Conservation (phyloP, 2,113 vertebrate species). For the Trinectes maculatus region DNA sequence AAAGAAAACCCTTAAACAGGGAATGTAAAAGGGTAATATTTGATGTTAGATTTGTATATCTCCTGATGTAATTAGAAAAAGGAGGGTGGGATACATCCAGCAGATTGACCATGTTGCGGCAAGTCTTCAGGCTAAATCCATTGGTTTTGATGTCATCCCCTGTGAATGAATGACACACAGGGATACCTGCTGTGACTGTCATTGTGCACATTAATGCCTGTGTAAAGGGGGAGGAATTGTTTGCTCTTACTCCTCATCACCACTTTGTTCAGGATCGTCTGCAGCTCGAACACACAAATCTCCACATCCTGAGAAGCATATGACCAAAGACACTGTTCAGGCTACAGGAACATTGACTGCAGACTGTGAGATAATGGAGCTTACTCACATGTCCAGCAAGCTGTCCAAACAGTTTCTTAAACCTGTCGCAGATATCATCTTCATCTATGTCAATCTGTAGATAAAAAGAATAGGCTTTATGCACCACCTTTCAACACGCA, state of each 20-base stretch:
- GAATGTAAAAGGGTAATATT: too few species aligned
- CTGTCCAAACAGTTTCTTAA: constrained; percentile 72
- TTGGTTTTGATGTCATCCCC: constrained; percentile 68
- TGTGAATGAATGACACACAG: constrained; percentile 26
- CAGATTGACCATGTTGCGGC: constrained; percentile 78
- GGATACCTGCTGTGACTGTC: neutral
- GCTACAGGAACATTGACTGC: neutral
- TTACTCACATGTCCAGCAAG: constrained; percentile 75
- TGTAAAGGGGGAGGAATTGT: neutral
- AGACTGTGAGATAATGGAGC: neutral
- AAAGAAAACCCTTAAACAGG: too few species aligned
- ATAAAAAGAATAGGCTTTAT: too few species aligned
- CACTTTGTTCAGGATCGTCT: constrained; percentile 74
- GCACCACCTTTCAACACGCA: too few species aligned
- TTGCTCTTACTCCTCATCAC: constrained; percentile 59
- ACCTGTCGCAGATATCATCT: constrained; percentile 66
- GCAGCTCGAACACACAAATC: constrained; percentile 73
- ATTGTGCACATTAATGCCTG: neutral
- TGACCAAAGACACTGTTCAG: neutral
- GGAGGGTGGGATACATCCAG: constrained; percentile 79
- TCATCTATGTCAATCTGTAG: constrained; percentile 70
- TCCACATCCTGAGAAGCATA: constrained; percentile 66
- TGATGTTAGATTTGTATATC: too few species aligned
- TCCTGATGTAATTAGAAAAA: neutral
- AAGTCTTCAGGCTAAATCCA: constrained; percentile 74